Evolutionary conservation across 2,888 invertebrate genomes (phyloP), one percentile per base, ranked within the genome.

Genomic region (Lissocephala sabroskyi): DNA sequence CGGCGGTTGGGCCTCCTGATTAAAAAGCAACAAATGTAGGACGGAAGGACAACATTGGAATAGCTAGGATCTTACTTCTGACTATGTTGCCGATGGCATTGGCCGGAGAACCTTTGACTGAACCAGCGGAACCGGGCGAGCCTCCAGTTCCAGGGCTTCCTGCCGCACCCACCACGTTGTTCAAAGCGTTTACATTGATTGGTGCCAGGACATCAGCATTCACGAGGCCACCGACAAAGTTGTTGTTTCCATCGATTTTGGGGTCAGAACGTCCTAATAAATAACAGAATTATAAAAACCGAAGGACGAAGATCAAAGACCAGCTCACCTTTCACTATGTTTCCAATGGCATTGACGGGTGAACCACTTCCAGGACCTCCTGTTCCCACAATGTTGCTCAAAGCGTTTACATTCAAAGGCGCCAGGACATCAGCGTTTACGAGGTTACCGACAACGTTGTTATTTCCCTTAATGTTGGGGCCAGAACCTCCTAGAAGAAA

Each of bases 201-300:
- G 13, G 23, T 2, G 45, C 48, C 7, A 14, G 14, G 1, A 47
- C 35, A 13, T 13, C 16, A 9, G 17, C 35, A n/a, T 26, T 18
- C 3, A n/a, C 16, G 14, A 1, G 2, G 14, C 28, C 17, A 17
- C 23, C 7, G 23, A 7, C 17, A 3, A 23, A 9, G 3, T 49
- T 44, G 17, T 48, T 43, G 1, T 42, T 23, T 10, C 42, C 45
- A n/a, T 39, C 17, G 3, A 45, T 45, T 3, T 18, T 9, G 10
- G 1, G 2, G 14, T 4, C 43, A 47, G 6, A 58, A 33, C 18
- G 29, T 13, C 0, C 45, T 45, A n/a, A 2, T 13, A 39, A 1
- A n/a, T n/a, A n/a, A n/a, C n/a, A n/a, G n/a, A n/a, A n/a, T n/a
- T n/a, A n/a, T n/a, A n/a, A n/a, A n/a, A n/a, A n/a, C n/a, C n/a